Conservation (phyloP, 1,140 invertebrate genomes). For the Pissodes strobi region DNA sequence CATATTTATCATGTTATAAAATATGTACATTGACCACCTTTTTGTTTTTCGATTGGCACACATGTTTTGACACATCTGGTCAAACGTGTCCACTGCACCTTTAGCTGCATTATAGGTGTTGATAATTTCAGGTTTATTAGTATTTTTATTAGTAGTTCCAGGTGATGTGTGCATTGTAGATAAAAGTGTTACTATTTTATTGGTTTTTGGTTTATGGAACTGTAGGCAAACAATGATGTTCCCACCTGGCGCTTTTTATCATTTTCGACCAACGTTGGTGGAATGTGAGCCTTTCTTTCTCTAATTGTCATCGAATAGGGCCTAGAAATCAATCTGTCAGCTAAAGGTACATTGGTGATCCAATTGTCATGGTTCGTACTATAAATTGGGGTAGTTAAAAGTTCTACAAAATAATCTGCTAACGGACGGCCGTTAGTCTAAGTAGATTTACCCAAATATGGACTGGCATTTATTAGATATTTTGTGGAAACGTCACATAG, state of each 20-base stretch:
- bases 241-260: background rate
- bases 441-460: too few relatives aligned
- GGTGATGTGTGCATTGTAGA: too few relatives aligned
- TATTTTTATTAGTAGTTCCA: too few relatives aligned
- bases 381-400: background rate
- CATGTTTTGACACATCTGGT: too few relatives aligned
- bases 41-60: background rate
- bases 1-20: background rate
- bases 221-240: too few relatives aligned
- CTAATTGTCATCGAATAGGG: conserved; percentile 2
- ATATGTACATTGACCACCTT: background rate
- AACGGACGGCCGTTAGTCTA: conserved; percentile 1
- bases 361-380: background rate
- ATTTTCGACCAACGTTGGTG: conserved; percentile 7
- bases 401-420: conserved; percentile 6
- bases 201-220: background rate
- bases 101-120: background rate
- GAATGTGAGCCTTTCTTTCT: background rate
- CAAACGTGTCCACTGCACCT: too few relatives aligned
- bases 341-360: background rate
- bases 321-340: conserved; percentile 1
- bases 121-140: background rate
- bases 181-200: background rate
- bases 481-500: background rate
- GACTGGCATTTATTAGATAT: background rate